These are phyloP conservation scores for Conus canariensis DNA, from an alignment of 2,888 invertebrate species.

Conservation along the genomic window DNA sequence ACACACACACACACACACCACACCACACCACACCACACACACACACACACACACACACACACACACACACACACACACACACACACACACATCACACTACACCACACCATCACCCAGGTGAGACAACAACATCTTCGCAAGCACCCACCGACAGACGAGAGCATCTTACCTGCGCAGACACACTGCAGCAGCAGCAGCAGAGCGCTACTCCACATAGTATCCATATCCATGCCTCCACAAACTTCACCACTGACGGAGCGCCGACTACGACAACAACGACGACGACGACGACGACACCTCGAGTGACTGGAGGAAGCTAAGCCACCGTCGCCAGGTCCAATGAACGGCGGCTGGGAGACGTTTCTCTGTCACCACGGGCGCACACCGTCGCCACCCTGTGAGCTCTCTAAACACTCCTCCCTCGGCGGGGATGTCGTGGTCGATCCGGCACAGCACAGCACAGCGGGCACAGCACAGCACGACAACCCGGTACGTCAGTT, in stretches of 20 bases:
- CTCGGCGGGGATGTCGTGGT: neutral
- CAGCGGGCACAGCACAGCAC: neutral
- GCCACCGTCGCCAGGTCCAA: neutral
- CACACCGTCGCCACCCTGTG: neutral
- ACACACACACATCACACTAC: no score
- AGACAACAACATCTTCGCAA: neutral
- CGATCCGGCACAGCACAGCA: neutral
- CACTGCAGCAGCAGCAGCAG: conserved; percentile 30
- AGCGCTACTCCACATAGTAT: conserved; percentile 35
- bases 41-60: neutral
- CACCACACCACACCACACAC: neutral
- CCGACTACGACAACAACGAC: neutral
- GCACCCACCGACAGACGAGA: no score
- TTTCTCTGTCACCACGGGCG: neutral
- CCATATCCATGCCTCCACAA: conserved; percentile 23
- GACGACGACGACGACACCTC: neutral
- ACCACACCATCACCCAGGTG: neutral
- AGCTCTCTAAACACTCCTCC: neutral
- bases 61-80: no score
- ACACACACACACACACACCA: neutral
- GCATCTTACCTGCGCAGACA: conserved; percentile 22
- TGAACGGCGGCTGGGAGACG: neutral
- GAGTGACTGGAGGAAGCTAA: no score
- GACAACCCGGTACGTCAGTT: neutral
- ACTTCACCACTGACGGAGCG: neutral